Evolutionary conservation across 2,888 invertebrate genomes (phyloP), one percentile per base, ranked within the genome.

Genomic region (Dryobotodes eremita): DNA sequence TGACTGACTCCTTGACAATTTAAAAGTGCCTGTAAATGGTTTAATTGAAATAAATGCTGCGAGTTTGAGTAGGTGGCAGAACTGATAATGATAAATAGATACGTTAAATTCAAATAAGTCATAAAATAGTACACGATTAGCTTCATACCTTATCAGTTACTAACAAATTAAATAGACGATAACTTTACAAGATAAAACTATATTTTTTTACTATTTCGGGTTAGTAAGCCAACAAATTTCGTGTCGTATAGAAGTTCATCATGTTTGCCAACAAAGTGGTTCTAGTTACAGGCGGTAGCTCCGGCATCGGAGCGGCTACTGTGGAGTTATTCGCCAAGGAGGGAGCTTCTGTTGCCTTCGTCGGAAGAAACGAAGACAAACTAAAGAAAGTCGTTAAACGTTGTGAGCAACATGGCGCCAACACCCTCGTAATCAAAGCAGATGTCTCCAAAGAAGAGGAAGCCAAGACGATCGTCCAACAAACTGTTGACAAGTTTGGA

Each of bases 251-350:
- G 26, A 1, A 20, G 15, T n/a, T 53, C 20, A 31, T 10, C 6
- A 78, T 78, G 84, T 90, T 91, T 59, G 64, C 80, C n/a, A 84
- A 77, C 13, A 91, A 91, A 88, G 89, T 89, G 13, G 90, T 89
- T 0, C 31, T 91, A 17, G 85, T 91, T 2, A 91, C 91, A 0
- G 91, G 91, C 0, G 86, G 89, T 7, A 90, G 91, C 26, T 83
- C 90, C 1, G 91, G 91, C 0, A 91, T 91, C 1, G 91, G 90
- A 23, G 91, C 90, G 0, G 85, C 86, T 23, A 82, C 87, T 11
- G 88, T 86, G 17, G 61, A 74, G 23, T 23, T 61, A 5, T 82
- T 82, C 13, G 73, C 82, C 15, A 77, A 80, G 10, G 89, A 87
- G 86, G 31, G 31, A 1, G 91, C 90, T 23, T 71, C 77, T 10